Evolutionary conservation across 2,888 invertebrate genomes (phyloP), one percentile per base, ranked within the genome.

Genomic region (Stegophylla sp.): DNA sequence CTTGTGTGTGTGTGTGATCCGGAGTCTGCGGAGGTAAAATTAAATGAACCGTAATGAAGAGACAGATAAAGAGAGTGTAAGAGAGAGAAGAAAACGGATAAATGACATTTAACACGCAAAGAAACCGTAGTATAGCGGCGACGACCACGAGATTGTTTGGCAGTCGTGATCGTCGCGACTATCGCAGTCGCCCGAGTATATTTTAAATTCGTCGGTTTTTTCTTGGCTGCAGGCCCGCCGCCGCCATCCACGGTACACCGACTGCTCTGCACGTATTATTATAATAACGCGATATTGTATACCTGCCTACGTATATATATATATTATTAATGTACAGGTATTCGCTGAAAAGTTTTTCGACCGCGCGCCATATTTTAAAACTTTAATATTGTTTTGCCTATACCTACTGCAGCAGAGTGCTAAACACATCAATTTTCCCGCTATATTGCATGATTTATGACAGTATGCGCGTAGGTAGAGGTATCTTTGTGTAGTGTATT

Each of bases 181-280:
- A 43, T 15, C 2, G 15, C 23, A 3, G 12, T 20, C 1, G 0
- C 9, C 20, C 23, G 56, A 20, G n/a, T 63, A 61, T 69, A 69
- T 73, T 73, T 73, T 73, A 73, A 73, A 73, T 59, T 59, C 59
- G 43, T 72, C 75, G 20, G 23, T 41, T 3, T 76, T 66, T 66
- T 76, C 63, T 76, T 76, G 75, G 75, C 75, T 41, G 26, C 26
- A 7, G 43, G 43, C 72, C 72, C 72, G 51, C 10, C 3, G n/a
- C 15, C 34, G 26, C 41, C 59, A 12, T 23, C 72, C 26, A 1
- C 51, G 4, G 2, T 12, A 15, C 34, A 34, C 34, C 34, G 34
- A n/a, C n/a, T n/a, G n/a, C n/a, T n/a, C n/a, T n/a, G 34, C 34
- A 7, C 7, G 7, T 7, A 34, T 34, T 34, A 34, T 34, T 34